phyloP scores from a whole-genome alignment of 2,113 vertebrate species.

The Todiramphus saurophagus region DNA sequence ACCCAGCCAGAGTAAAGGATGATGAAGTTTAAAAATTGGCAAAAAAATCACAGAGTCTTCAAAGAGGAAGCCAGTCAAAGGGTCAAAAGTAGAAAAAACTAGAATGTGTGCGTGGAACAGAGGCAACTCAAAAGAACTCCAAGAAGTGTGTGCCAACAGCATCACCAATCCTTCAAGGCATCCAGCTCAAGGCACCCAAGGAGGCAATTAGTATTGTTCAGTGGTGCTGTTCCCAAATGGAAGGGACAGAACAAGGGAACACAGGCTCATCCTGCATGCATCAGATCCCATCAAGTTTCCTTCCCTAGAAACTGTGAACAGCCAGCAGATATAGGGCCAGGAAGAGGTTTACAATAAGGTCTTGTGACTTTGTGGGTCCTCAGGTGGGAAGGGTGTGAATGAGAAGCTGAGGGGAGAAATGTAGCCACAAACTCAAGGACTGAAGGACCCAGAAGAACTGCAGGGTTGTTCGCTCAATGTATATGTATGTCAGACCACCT shows the following conservation, averaged over 20 bases:
- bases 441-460: not conserved
- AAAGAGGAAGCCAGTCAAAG: not conserved
- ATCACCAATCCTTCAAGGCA: not conserved
- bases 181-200: not conserved
- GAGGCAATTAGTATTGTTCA: not conserved
- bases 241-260: not conserved
- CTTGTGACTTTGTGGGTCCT: not conserved
- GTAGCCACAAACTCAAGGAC: not conserved
- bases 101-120: not conserved
- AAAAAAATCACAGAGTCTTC: not conserved
- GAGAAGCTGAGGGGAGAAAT: not conserved
- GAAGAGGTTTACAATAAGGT: not conserved
- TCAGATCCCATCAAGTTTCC: not conserved
- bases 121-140: not conserved
- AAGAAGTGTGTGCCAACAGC: not conserved
- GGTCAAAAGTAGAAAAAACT: not conserved
- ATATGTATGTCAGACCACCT: not conserved
- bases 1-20: not conserved
- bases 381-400: not conserved
- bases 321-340: not conserved
- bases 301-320: not conserved
- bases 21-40: not conserved
- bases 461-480: fast-evolving
- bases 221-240: not conserved
- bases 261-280: not conserved